Evolutionary conservation across 1,140 invertebrate genomes (phyloP), one percentile per base, ranked within the genome.

Genomic region (Heliconius hewitsoni): DNA sequence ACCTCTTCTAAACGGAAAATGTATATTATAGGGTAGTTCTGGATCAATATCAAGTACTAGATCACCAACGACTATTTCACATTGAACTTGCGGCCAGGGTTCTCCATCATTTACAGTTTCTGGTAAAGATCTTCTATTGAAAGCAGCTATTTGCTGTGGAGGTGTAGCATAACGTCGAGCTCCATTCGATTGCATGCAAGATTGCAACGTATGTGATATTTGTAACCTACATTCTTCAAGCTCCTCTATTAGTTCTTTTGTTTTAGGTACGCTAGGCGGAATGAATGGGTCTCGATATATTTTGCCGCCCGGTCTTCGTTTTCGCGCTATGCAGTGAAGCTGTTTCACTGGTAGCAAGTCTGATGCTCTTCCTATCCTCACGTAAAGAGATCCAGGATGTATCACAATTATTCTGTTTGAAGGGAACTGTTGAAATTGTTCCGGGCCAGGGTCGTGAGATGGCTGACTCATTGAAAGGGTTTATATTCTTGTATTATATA

Each of bases 321-420:
- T 93, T 79, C 97, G 96, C 1, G 98, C 98, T 74, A 99, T 96
- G 42, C 97, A 98, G 94, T 99, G 98, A 18, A 99, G 95, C 70
- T 98, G 95, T 18, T 96, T 97, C 60, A 97, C 95, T 46, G 98
- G 98, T 90, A 97, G 97, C 3, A 98, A 94, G 93, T 99, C 98
- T 1, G 98, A 98, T 9, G 98, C 98, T 89, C 97, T 94, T 3
- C 98, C 98, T 87, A 99, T 98, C 73, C 98, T 94, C 19, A 99
- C 95, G 89, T 98, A 97, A 72, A 97, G 96, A 0, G 98, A 99
- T 11, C 98, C 98, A 74, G 98, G 98, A 91, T 99, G 98, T 72
- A 99, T 98, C n/a, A 99, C 97, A 66, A 99, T 97, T 46, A 98
- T 97, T 42, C 96, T 97, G 84, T 97, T 97, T 1, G 97, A 96